These are phyloP conservation scores for Fissipunctia ypsillon DNA, from an alignment of 2,888 invertebrate species.

Conservation along the genomic window DNA sequence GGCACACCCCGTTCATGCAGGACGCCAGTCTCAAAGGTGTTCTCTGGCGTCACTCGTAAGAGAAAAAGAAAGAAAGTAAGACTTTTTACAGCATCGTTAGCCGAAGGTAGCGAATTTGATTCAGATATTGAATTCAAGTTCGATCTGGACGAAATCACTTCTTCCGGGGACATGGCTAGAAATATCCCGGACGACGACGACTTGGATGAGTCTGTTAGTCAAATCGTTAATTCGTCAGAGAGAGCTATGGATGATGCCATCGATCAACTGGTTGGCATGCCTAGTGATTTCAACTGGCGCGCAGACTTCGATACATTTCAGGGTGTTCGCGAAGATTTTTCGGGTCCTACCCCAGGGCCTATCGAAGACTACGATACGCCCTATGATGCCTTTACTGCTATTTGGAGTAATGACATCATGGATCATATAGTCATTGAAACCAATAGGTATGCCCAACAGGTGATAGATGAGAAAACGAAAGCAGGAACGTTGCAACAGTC, in stretches of 20 bases:
- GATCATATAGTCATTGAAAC: not conserved
- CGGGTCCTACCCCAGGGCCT: not conserved
- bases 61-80: not conserved
- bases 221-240: not conserved
- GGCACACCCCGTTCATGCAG: not conserved
- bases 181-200: not conserved
- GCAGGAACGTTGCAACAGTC: not conserved
- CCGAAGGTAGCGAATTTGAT: not conserved
- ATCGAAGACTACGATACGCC: not conserved
- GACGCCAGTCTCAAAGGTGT: not conserved
- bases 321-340: not conserved
- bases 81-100: not conserved
- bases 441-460: not conserved
- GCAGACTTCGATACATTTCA: not conserved
- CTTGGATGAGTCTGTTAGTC: not conserved
- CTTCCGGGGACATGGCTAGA: not conserved
- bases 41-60: not conserved
- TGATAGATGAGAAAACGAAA: not conserved
- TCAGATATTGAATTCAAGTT: not conserved
- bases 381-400: conserved; percentile 1
- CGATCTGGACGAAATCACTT: not conserved
- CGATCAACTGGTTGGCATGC: not conserved
- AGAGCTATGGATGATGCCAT: not conserved
- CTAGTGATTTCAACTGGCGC: not conserved
- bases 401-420: not conserved